A percentile compares a stretch with the other conserved stretches of the same genome.
phyloP scores from a whole-genome alignment of 2,113 vertebrate genomes.

The Sphaerodactylus townsendi region DNA sequence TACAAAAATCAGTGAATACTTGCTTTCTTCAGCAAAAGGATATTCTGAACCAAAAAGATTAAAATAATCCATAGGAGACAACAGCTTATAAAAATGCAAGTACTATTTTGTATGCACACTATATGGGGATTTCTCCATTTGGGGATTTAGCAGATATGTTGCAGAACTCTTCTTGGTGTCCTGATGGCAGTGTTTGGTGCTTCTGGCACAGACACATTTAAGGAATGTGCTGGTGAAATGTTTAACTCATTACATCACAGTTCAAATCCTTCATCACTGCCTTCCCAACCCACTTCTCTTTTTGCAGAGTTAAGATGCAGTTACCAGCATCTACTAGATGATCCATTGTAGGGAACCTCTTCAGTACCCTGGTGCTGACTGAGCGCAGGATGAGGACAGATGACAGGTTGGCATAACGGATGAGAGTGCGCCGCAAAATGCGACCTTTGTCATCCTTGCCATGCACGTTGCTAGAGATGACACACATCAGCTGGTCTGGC shows the following conservation, averaged over 20 bases:
- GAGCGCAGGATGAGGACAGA: constrained; percentile 88
- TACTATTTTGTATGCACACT: neutral
- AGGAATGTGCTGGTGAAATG: neutral
- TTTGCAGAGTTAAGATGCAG: neutral
- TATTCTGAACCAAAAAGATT: too few relatives aligned
- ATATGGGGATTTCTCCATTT: neutral
- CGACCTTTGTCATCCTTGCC: constrained; percentile 82
- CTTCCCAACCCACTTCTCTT: neutral
- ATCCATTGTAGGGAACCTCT: constrained; percentile 84
- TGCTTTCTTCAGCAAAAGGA: too few relatives aligned
- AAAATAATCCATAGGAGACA: neutral
- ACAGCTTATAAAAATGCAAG: too few relatives aligned
- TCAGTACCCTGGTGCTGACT: constrained; percentile 86
- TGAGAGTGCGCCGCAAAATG: constrained; percentile 84
- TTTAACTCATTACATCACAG: too few relatives aligned
- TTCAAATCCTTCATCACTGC: neutral
- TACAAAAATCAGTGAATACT: too few relatives aligned
- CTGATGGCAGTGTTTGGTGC: neutral
- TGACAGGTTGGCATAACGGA: constrained; percentile 86
- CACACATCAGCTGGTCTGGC: constrained; percentile 91
- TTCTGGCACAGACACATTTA: neutral
- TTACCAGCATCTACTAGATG: constrained; percentile 78
- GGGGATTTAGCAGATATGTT: neutral
- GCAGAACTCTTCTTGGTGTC: neutral
- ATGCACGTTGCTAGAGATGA: constrained; percentile 87